Evolutionary conservation across 2,113 vertebrate genomes (phyloP), one percentile per base, ranked within the genome.

Genomic region (Prolemur simus): DNA sequence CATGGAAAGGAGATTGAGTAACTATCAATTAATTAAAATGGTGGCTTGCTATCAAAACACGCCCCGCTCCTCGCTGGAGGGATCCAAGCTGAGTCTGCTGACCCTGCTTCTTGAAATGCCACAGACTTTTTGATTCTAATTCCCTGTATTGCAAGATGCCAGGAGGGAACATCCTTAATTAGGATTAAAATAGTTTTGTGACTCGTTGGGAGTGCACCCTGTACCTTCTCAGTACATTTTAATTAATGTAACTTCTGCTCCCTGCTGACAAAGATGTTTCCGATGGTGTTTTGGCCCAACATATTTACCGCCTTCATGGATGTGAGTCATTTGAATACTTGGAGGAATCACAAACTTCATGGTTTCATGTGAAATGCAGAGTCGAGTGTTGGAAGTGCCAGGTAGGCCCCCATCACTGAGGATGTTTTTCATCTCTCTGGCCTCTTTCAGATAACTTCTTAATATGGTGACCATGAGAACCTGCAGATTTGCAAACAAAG

Each of bases 241-340:
- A 98, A 98, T 97, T 98, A 97, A 93, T 97, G 45, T 80, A 97
- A 96, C 97, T 98, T 96, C 89, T 97, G 97, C 91, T 98, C 93
- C 98, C 94, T 94, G 95, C 95, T 97, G 96, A 97, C 97, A 97
- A 94, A 97, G 93, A 97, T 23, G 54, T 92, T 98, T 97, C 91
- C 2, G 1, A 96, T 94, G 92, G 89, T 96, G 93, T 92, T 97
- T 93, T 95, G 87, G 93, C 60, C 83, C 91, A 96, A 93, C 66
- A 81, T 95, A 78, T 95, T 97, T 84, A 69, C 97, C 60, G 89
- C 93, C 95, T 97, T 96, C 97, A 81, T 85, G 39, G 80, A 87
- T 93, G 84, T 98, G 97, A 98, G 91, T 97, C 96, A 98, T 81
- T 78, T 82, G 87, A 96, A n/a, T 39, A 78, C 63, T 96, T 93